Percentiles rank a stretch among this genome's conserved stretches.
Conservation (phyloP, 2,797 vertebrate species). For the Varecia variegata region DNA sequence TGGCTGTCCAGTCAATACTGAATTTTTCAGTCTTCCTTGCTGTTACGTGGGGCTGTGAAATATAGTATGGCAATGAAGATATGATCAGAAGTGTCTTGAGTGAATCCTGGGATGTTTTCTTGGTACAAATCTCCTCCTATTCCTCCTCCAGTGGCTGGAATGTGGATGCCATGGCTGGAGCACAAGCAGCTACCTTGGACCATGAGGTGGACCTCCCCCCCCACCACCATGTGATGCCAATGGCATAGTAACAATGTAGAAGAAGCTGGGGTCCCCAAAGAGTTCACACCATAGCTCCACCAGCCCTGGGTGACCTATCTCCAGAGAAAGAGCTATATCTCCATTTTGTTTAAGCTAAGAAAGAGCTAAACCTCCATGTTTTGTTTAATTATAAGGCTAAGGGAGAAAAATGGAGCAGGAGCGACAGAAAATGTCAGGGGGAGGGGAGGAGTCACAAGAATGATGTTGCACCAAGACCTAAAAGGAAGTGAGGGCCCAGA, state of each 20-base stretch:
- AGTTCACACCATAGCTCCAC: background rate
- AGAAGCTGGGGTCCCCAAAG: background rate
- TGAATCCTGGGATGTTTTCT: background rate
- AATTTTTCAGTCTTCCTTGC: background rate
- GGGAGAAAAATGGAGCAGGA: background rate
- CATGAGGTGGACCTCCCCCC: background rate
- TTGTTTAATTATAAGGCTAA: background rate
- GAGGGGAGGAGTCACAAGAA: too few species aligned
- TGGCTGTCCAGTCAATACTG: background rate
- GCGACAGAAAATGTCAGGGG: background rate
- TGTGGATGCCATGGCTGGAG: background rate
- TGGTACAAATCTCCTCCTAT: background rate
- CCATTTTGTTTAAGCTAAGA: background rate
- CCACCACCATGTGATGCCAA: background rate
- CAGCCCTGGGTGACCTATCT: background rate
- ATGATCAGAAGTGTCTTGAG: background rate
- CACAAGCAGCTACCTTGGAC: background rate
- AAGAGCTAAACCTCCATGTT: background rate
- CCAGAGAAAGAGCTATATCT: background rate
- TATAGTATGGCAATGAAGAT: accelerated
- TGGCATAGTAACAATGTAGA: background rate
- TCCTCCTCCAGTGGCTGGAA: background rate
- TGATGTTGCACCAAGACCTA: background rate
- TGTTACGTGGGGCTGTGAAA: too few species aligned
- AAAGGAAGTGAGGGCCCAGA: background rate